These are phyloP conservation scores for Petrocephalus schoutedeni DNA, from an alignment of 2,797 vertebrate species.

Conservation along the genomic window DNA sequence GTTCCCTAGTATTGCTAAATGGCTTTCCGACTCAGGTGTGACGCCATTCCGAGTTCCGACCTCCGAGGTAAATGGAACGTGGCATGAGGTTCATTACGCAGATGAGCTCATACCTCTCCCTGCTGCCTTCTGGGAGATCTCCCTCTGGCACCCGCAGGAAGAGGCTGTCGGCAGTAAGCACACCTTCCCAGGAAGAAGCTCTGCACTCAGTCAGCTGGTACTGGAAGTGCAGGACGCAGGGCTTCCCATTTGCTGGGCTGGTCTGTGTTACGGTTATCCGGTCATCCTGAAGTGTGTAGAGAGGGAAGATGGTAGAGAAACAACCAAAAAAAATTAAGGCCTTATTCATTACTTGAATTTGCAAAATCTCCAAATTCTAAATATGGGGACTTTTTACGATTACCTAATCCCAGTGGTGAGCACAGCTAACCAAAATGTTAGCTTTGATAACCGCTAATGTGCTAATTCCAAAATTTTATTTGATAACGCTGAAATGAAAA, in stretches of 20 bases:
- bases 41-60: too few species aligned
- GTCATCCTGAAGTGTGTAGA: constrained; percentile 64
- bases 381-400: neutral
- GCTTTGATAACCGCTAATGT: neutral
- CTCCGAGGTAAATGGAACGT: too few species aligned
- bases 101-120: constrained; percentile 77
- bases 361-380: neutral
- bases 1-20: too few species aligned
- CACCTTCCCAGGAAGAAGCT: constrained; percentile 83
- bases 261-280: constrained; percentile 88
- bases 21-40: too few species aligned
- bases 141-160: constrained; percentile 75
- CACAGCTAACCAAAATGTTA: neutral
- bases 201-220: constrained; percentile 86
- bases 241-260: constrained; percentile 69
- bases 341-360: neutral
- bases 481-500: neutral
- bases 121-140: constrained; percentile 84
- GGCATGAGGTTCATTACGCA: neutral
- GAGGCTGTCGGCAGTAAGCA: constrained; percentile 50
- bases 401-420: neutral
- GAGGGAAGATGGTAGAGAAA: neutral
- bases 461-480: neutral
- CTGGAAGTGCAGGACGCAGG: constrained; percentile 79
- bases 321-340: neutral